Percentiles rank a stretch among this genome's conserved stretches.
Evolutionary conservation across 2,888 invertebrate species (phyloP).

Genomic region (Phortica okadai): DNA sequence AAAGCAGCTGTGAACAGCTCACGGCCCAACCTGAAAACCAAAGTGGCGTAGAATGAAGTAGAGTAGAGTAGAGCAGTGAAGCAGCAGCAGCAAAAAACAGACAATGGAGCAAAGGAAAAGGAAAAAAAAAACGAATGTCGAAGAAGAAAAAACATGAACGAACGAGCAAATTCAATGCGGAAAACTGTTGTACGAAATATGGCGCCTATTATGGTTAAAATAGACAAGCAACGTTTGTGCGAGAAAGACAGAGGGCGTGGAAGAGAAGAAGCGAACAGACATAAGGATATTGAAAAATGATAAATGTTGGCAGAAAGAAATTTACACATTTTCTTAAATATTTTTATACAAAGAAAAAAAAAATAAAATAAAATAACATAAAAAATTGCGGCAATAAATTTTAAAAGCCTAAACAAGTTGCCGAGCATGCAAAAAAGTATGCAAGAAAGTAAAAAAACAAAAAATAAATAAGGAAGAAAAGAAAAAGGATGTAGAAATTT

Average conservation of each 20-base stretch:
- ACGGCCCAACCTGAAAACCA: background rate
- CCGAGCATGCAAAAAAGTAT: background rate
- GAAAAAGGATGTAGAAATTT: background rate
- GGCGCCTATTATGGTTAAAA: slow-evolving; percentile 11
- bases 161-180: slow-evolving; percentile 8
- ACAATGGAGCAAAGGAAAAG: background rate
- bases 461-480: background rate
- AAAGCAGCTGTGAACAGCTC: slow-evolving; percentile 10
- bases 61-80: background rate
- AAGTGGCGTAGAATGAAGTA: background rate
- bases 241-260: background rate
- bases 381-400: slow-evolving; percentile 23
- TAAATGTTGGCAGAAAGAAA: slow-evolving; percentile 25
- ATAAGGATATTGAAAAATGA: slow-evolving; percentile 16
- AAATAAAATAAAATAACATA: no score
- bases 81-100: background rate
- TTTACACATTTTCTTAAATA: slow-evolving; percentile 25
- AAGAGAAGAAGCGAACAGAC: background rate
- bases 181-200: slow-evolving; percentile 23
- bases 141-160: background rate
- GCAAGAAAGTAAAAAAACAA: background rate
- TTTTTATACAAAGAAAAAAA: background rate
- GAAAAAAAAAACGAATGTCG: background rate
- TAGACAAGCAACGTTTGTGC: background rate
- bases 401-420: background rate